phyloP scores from a whole-genome alignment of 35 echinoderm and acorn worm genomes.

The Ophioderma brevispina region DNA sequence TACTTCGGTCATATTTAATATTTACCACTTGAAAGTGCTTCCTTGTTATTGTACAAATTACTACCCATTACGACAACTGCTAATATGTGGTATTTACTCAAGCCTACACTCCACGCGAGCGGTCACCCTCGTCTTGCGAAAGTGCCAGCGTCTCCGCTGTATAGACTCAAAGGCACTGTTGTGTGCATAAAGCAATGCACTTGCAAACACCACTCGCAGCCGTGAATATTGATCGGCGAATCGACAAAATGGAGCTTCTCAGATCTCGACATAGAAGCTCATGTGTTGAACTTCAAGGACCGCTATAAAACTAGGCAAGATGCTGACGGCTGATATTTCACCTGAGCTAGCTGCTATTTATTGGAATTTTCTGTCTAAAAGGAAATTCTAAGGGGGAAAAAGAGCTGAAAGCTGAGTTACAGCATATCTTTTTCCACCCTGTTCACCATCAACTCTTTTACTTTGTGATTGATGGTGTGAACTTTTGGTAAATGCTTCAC shows the following conservation, averaged over 20 bases:
- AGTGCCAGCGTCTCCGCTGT: background rate
- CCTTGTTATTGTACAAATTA: background rate
- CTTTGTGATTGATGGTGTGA: too few species aligned
- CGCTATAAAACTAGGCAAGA: background rate
- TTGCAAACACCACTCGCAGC: background rate
- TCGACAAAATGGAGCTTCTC: background rate
- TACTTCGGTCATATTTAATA: background rate
- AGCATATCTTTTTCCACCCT: too few species aligned
- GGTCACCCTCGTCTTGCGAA: background rate
- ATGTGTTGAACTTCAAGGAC: background rate
- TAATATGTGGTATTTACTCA: constrained; percentile 2
- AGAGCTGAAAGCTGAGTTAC: background rate
- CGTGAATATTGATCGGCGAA: background rate
- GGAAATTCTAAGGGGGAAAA: background rate
- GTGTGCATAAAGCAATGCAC: background rate
- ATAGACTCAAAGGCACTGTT: background rate
- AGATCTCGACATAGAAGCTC: background rate
- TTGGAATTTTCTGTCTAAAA: background rate
- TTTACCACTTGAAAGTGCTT: background rate
- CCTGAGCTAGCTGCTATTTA: background rate
- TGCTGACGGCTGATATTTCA: background rate
- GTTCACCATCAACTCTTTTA: too few species aligned
- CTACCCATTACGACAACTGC: background rate
- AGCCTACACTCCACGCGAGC: background rate
- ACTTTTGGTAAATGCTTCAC: too few species aligned